Percentiles rank a stretch among this genome's conserved stretches.
phyloP scores from a whole-genome alignment of 2,797 vertebrate species.

The Ispidina picta region DNA sequence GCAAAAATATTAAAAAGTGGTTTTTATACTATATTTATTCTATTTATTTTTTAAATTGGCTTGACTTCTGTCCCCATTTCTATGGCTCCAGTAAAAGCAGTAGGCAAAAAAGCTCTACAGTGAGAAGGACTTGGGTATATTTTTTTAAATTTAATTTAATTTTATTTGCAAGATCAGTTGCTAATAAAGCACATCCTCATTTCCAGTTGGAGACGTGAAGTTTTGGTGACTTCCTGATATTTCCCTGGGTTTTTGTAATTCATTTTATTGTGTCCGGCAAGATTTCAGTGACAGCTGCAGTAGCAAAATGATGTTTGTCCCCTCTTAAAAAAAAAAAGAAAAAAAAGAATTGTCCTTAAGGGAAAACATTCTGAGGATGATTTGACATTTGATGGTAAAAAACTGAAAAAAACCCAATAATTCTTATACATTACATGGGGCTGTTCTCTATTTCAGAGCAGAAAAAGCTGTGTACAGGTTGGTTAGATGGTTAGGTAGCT shows the following conservation, averaged over 20 bases:
- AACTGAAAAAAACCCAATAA: fast-evolving
- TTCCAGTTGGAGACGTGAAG: not conserved
- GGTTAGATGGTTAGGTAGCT: not conserved
- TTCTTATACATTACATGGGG: not conserved
- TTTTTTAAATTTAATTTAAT: not conserved
- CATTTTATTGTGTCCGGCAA: not conserved
- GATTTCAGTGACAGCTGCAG: not conserved
- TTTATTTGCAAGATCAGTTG: not conserved
- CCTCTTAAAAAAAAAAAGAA: not conserved
- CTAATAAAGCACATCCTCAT: not conserved
- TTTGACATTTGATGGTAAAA: not conserved
- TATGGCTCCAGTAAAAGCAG: not conserved
- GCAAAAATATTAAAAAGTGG: not conserved
- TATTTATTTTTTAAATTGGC: not conserved
- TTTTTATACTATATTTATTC: not conserved
- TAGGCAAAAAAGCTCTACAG: not conserved
- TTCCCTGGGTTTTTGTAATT: not conserved
- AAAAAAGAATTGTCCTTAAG: not conserved
- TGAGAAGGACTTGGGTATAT: fast-evolving
- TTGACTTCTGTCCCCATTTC: not conserved
- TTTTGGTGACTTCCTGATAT: not conserved
- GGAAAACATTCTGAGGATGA: not conserved
- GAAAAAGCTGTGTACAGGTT: not conserved
- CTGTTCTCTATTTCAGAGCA: not conserved
- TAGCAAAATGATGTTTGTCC: not conserved